phyloP scores from a whole-genome alignment of 2,797 vertebrate species.

The Melanotaenia boesemani region DNA sequence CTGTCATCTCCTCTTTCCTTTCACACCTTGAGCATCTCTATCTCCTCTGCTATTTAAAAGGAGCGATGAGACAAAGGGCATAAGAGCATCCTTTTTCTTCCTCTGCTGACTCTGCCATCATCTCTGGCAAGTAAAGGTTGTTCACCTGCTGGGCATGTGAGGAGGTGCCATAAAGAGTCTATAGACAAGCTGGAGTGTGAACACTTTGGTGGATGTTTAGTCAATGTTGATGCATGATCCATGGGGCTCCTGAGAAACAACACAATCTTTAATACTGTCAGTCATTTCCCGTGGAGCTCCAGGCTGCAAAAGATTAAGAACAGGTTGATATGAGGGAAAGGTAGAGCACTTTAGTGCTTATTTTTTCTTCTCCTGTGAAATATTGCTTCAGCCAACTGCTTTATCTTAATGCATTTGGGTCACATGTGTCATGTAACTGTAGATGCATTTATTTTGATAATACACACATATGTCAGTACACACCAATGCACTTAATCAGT shows the following conservation, averaged over 20 bases:
- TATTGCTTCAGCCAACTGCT: slow-evolving; percentile 19
- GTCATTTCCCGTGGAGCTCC: slow-evolving; percentile 53
- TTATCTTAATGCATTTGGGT: slow-evolving; percentile 18
- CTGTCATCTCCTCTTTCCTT: slow-evolving; percentile 28
- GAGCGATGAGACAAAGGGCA: slow-evolving; percentile 33
- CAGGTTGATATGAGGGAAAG: slow-evolving; percentile 27
- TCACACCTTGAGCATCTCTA: slow-evolving; percentile 34
- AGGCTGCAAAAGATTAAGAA: slow-evolving; percentile 46
- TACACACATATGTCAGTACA: slow-evolving; percentile 15
- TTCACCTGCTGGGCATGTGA: slow-evolving; percentile 62
- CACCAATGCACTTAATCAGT: slow-evolving; percentile 23
- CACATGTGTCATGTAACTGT: slow-evolving; percentile 16
- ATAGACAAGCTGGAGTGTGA: slow-evolving; percentile 24
- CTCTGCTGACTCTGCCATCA: slow-evolving; percentile 14
- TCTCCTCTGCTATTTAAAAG: slow-evolving; percentile 39
- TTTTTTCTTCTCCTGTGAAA: slow-evolving; percentile 43
- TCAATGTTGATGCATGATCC: slow-evolving; percentile 46
- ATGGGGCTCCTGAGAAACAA: slow-evolving; percentile 39
- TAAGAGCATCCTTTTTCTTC: slow-evolving; percentile 46
- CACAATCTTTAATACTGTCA: slow-evolving; percentile 53
- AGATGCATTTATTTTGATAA: slow-evolving; percentile 32
- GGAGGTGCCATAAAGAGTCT: slow-evolving; percentile 47
- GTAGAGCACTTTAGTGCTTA: slow-evolving; percentile 4
- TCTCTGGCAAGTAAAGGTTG: slow-evolving; percentile 42
- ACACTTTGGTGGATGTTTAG: slow-evolving; percentile 42